These are phyloP conservation scores for Ochotona curzoniae DNA, from an alignment of 2,113 vertebrate species.

Conservation along the genomic window DNA sequence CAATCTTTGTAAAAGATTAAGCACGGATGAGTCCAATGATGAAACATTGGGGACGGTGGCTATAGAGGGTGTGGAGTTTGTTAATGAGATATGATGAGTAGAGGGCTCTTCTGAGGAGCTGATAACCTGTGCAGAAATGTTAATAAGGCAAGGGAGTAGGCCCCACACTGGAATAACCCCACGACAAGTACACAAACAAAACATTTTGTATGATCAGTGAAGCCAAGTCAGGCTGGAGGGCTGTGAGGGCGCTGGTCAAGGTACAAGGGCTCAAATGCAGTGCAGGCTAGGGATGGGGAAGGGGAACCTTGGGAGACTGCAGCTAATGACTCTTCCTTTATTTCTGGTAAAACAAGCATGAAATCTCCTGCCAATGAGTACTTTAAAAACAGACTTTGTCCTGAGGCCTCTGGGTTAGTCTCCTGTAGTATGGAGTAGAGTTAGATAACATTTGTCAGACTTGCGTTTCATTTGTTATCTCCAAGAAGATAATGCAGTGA, in stretches of 20 bases:
- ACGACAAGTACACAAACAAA: not conserved
- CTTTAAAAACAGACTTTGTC: not conserved
- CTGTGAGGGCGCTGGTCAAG: not conserved
- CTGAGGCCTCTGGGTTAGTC: not conserved
- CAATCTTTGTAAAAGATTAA: not conserved
- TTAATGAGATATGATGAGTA: not conserved
- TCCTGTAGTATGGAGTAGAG: not conserved
- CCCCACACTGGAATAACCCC: not conserved
- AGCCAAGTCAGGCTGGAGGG: not conserved
- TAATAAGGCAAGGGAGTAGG: not conserved
- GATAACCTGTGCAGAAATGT: not conserved
- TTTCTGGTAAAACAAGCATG: not conserved
- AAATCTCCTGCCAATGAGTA: not conserved
- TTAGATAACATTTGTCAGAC: not conserved
- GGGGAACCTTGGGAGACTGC: not conserved
- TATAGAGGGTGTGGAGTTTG: not conserved
- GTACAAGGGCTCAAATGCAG: not conserved
- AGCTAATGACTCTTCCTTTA: not conserved
- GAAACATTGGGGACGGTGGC: not conserved
- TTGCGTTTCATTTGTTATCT: not conserved
- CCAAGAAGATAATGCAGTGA: constrained; percentile 18
- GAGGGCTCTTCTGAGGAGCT: not conserved
- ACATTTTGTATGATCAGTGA: not conserved
- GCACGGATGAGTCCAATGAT: not conserved
- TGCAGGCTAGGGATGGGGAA: not conserved